These are phyloP conservation scores for Heterodera carotae DNA, from an alignment of 1,140 invertebrate genomes.

Conservation along the genomic window DNA sequence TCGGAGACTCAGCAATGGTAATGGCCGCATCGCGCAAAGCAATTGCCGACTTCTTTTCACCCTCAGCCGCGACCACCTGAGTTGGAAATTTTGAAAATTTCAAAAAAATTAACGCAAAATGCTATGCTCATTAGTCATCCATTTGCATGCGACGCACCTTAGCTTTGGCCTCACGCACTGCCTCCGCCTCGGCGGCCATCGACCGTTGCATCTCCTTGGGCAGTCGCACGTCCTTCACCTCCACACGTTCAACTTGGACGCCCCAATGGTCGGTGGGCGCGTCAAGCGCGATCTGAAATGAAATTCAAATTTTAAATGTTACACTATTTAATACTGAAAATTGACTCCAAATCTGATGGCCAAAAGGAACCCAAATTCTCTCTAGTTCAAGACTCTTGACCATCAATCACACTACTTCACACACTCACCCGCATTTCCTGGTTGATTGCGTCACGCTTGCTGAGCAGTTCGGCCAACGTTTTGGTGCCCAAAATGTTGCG, in stretches of 20 bases:
- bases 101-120: too few species aligned
- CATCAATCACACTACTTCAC: too few species aligned
- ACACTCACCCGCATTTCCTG: constrained; percentile 73
- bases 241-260: constrained; percentile 83
- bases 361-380: too few species aligned
- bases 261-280: constrained; percentile 71
- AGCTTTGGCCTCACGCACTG: constrained; percentile 53
- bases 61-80: constrained; percentile 66
- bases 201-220: constrained; percentile 67
- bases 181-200: constrained; percentile 68
- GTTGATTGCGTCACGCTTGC: constrained; percentile 86
- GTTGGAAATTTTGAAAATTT: too few species aligned
- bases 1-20: constrained; percentile 73
- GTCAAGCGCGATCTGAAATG: constrained; percentile 70
- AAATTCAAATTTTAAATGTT: too few species aligned
- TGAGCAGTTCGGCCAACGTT: constrained; percentile 84
- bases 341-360: too few species aligned
- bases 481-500: constrained; percentile 80
- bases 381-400: too few species aligned
- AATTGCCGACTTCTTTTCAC: constrained; percentile 65
- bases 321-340: too few species aligned
- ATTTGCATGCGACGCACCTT: constrained; percentile 39
- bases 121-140: too few species aligned
- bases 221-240: constrained; percentile 76
- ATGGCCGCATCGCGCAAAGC: constrained; percentile 66